Base-by-base conservation (phyloP, 1,140 invertebrate species). In the Anoplophora glabripennis region DNA sequence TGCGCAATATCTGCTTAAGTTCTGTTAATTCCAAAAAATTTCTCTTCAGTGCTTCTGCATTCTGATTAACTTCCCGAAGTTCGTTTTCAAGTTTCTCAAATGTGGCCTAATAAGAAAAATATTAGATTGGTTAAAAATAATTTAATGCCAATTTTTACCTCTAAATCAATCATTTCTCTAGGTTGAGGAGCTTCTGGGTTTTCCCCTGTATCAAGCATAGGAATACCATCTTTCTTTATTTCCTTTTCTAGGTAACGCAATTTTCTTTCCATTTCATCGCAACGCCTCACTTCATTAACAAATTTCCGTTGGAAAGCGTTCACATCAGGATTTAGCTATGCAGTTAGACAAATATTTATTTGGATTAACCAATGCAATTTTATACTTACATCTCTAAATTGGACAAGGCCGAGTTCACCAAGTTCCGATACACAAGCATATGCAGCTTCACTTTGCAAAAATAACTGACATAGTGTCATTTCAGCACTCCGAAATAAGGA, bases 121-220 rank as follows among this genome's bases (percentile, higher is more conserved):
- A 37, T 57, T 12, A 33, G 2, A 28, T 44, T 2, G 4, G n/a
- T 8, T 38, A 7, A 18, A 18, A 53, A 14, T 5, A 11, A 18
- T 48, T 33, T 28, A n/a, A 14, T 47, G 21, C 41, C 17, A 28
- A 53, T 35, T 64, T 59, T 68, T 77, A 93, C 92, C 84, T 99
- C 97, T 42, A 99, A 80, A 80, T 99, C 97, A 68, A 99, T 98
- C 95, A 99, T 99, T 79, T 99, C 97, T 51, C 96, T 82, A 0
- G 97, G 96, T 69, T 96, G 94, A 0, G 97, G 97, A 8, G 97
- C 97, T 77, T 98, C 96, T 0, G 96, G 96, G 75, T 94, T 98
- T 74, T 99, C 96, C 1, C 94, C 95, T 1, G 94, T 94, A 70
- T 99, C 96, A 74, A 96, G 74, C 89, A 99, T 96, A 0, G 93